Percentiles rank a stretch among this genome's conserved stretches.
Evolutionary conservation across 2,888 invertebrate species (phyloP).

Genomic region (Macrophya alboannulata): DNA sequence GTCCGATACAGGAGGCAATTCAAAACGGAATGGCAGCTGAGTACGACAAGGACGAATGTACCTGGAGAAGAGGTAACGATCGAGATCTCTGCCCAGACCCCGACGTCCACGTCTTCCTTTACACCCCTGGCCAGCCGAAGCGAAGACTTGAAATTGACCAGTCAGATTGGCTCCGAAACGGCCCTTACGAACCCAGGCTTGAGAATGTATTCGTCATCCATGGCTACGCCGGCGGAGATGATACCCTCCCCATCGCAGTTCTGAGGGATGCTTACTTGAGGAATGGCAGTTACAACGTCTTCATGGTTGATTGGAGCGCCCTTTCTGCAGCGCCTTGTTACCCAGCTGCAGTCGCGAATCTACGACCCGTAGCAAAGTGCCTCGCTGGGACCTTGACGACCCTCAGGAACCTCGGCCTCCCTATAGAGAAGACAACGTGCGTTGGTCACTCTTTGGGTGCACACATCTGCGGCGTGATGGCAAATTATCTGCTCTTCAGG

Average conservation of each 20-base stretch:
- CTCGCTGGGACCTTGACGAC: constrained; percentile 85
- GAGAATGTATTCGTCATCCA: constrained; percentile 88
- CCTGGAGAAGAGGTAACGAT: constrained; percentile 86
- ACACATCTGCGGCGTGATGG: constrained; percentile 89
- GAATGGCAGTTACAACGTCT: constrained; percentile 89
- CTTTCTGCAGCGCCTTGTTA: constrained; percentile 88
- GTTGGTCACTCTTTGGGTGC: constrained; percentile 91
- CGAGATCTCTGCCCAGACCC: constrained; percentile 88
- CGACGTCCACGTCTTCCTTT: constrained; percentile 85
- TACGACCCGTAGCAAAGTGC: constrained; percentile 87
- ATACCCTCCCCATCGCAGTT: constrained; percentile 87
- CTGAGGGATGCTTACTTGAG: constrained; percentile 89
- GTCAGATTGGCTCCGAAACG: constrained; percentile 89
- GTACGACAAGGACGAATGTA: constrained; percentile 87
- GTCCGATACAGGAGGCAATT: constrained; percentile 77
- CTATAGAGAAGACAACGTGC: constrained; percentile 86
- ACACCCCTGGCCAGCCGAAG: constrained; percentile 83
- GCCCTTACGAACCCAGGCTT: constrained; percentile 86
- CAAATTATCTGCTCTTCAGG: constrained; percentile 87
- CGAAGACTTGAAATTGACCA: constrained; percentile 75
- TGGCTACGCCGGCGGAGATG: constrained; percentile 90
- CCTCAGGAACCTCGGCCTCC: constrained; percentile 85
- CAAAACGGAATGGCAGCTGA: constrained; percentile 79
- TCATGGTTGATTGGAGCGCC: constrained; percentile 90
- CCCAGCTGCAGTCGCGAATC: constrained; percentile 89